Evolutionary conservation across 2,797 vertebrate species (phyloP).

Genomic region (Hylomyscus alleni): DNA sequence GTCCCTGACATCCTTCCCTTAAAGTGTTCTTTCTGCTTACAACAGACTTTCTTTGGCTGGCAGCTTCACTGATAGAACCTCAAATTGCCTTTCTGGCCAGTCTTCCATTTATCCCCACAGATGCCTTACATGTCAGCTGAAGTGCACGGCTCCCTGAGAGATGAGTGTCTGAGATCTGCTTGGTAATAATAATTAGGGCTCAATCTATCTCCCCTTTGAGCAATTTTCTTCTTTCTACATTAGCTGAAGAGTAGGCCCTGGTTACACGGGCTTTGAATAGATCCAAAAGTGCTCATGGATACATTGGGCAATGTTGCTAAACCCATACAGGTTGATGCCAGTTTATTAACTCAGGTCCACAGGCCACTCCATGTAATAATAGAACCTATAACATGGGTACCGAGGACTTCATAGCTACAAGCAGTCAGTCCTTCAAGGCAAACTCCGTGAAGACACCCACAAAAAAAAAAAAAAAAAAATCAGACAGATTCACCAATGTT

Average conservation of each 20-base stretch:
- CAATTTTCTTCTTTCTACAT: constrained; percentile 38
- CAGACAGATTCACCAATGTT: neutral
- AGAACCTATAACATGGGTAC: neutral
- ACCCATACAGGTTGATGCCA: neutral
- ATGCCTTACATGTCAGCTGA: neutral
- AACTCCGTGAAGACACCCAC: neutral
- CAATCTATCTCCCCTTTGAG: constrained; percentile 6
- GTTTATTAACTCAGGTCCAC: neutral
- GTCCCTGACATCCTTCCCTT: neutral
- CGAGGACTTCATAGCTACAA: neutral
- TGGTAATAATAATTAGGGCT: constrained; percentile 34
- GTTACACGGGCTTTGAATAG: neutral
- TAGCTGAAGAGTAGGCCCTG: neutral
- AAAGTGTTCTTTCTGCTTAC: constrained; percentile 32
- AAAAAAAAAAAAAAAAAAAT: neutral
- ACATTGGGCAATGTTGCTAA: neutral
- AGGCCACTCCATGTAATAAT: neutral
- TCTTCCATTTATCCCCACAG: neutral
- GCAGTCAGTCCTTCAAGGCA: neutral
- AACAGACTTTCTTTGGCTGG: constrained; percentile 11
- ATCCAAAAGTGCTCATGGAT: neutral
- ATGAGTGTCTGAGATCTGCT: neutral
- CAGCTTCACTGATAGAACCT: neutral
- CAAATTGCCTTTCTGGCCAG: too few species aligned
- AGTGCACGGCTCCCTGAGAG: neutral